These are phyloP conservation scores for Myotis davidii DNA, from an alignment of 2,113 vertebrate genomes.

Conservation along the genomic window DNA sequence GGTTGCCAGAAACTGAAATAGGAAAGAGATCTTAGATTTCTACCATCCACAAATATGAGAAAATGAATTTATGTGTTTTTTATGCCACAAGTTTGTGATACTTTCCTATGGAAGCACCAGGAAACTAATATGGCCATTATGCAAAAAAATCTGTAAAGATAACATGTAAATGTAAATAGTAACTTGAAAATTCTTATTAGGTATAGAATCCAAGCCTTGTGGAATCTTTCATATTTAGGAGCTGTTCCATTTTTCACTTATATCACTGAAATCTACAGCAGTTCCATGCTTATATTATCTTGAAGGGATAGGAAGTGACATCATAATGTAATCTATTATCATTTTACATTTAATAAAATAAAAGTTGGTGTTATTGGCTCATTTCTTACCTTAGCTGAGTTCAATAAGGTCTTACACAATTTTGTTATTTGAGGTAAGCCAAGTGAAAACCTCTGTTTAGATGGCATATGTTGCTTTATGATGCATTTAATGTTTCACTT, in stretches of 20 bases:
- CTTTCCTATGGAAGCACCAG: neutral
- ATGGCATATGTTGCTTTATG: neutral
- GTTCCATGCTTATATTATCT: neutral
- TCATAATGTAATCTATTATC: neutral
- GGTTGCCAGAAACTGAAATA: neutral
- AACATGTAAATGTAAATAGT: neutral
- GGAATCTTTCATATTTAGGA: neutral
- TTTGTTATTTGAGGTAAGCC: neutral
- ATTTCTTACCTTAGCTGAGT: neutral
- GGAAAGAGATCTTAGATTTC: neutral
- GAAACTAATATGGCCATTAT: neutral
- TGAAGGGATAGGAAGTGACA: neutral
- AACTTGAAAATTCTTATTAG: neutral
- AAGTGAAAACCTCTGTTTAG: neutral
- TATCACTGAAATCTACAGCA: neutral
- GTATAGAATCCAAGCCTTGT: neutral
- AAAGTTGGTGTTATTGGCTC: neutral
- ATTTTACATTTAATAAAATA: conserved; percentile 9
- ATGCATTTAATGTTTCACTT: neutral
- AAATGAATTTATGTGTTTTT: neutral
- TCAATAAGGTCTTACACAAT: neutral
- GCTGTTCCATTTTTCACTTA: neutral
- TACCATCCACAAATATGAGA: neutral
- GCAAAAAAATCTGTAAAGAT: neutral
- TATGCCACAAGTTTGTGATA: neutral